Evolutionary conservation across 2,797 vertebrate genomes (phyloP).

Genomic region (Cossypha caffra): DNA sequence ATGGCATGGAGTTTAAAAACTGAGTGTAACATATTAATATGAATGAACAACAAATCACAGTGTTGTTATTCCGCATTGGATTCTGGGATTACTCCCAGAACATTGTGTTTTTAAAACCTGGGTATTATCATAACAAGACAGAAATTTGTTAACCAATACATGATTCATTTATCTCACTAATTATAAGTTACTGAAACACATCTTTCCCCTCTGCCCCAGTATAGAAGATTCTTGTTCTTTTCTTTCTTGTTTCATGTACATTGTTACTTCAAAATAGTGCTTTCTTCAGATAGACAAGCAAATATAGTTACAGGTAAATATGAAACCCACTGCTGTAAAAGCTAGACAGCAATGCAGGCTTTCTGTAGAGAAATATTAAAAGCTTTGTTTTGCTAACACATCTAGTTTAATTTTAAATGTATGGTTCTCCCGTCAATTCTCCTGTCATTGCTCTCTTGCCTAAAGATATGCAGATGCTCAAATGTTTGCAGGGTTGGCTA

Average conservation of each 20-base stretch:
- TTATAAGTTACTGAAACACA: neutral
- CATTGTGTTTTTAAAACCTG: neutral
- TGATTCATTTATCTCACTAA: neutral
- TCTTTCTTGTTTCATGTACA: neutral
- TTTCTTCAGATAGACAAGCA: neutral
- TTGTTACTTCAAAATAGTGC: neutral
- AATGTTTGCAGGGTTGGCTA: neutral
- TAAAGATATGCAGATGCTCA: constrained; percentile 8
- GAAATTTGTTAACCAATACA: neutral
- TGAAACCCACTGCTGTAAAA: neutral
- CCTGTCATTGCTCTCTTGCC: neutral
- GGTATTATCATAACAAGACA: neutral
- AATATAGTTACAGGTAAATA: neutral
- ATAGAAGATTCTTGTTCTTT: neutral
- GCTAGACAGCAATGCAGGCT: neutral
- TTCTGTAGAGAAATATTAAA: neutral
- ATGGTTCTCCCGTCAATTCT: neutral
- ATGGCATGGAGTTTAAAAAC: neutral
- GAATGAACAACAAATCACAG: neutral
- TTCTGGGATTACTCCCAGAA: neutral
- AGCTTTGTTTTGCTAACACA: neutral
- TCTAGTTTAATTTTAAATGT: neutral
- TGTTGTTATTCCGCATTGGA: neutral
- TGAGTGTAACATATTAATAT: neutral
- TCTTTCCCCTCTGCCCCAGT: neutral